Evolutionary conservation across 2,888 invertebrate genomes (phyloP).

Genomic region (Tethea ocularis): DNA sequence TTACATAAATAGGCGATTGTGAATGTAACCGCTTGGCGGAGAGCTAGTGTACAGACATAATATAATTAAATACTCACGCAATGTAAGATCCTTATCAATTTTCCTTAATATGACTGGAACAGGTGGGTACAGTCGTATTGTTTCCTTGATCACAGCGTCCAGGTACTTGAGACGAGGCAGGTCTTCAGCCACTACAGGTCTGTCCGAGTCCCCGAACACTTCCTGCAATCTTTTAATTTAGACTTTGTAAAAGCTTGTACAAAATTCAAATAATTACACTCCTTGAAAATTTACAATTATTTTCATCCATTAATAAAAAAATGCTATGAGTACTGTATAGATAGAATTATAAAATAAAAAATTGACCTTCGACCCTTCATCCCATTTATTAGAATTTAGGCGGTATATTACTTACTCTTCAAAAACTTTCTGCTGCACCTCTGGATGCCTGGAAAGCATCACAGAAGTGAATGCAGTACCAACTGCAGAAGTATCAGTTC

Average conservation of each 20-base stretch:
- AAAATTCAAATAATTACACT: no score
- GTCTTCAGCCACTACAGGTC: constrained; percentile 30
- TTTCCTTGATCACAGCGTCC: constrained; percentile 48
- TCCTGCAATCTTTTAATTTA: constrained; percentile 32
- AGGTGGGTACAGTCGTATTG: constrained; percentile 46
- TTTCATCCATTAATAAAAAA: no score
- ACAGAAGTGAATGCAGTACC: constrained; percentile 16
- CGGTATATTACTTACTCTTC: constrained; percentile 18
- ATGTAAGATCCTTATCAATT: constrained; percentile 30
- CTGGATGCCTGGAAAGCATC: constrained; percentile 25
- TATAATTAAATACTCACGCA: constrained; percentile 42
- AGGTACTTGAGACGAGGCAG: constrained; percentile 40
- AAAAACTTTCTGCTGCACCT: constrained; percentile 23
- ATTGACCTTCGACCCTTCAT: no score
- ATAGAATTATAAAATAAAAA: no score
- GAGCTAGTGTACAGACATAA: no score
- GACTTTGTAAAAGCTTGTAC: no score
- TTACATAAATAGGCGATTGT: no score
- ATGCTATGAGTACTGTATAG: no score
- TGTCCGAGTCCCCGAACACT: constrained; percentile 39
- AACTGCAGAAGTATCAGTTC: constrained; percentile 32
- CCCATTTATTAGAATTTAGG: no score
- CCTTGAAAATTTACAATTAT: no score
- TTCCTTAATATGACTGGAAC: constrained; percentile 41
- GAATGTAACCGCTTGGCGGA: no score